Conservation (phyloP, 1,140 invertebrate species). For the Mizuhopecten yessoensis region DNA sequence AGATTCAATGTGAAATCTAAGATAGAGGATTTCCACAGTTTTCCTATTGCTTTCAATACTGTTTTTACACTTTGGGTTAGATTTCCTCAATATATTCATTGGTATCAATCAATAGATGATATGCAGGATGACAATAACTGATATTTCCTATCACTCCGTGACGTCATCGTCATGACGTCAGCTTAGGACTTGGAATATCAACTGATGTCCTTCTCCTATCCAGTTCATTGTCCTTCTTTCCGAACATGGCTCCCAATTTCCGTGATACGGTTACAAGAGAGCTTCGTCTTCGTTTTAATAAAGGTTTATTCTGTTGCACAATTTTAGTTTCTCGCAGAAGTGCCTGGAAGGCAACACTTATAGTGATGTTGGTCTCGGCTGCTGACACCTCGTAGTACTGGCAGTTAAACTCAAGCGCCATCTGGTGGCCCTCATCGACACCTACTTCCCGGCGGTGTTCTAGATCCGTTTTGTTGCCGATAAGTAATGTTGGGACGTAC, state of each 20-base stretch:
- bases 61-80: not conserved
- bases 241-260: constrained; percentile 78
- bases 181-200: constrained; percentile 49
- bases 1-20: not conserved
- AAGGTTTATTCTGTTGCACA: constrained; percentile 87
- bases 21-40: too few relatives aligned
- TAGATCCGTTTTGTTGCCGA: constrained; percentile 93
- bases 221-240: constrained; percentile 71
- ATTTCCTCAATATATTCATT: not conserved
- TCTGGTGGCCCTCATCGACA: constrained; percentile 91
- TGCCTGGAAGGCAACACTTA: constrained; percentile 91
- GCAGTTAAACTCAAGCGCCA: constrained; percentile 90
- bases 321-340: constrained; percentile 88
- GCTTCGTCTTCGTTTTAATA: constrained; percentile 89
- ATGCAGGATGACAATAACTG: not conserved
- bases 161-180: constrained; percentile 6
- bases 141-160: not conserved
- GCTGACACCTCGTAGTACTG: constrained; percentile 94
- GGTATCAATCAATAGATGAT: not conserved
- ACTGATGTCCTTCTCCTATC: constrained; percentile 60
- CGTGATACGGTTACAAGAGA: constrained; percentile 92
- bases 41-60: too few relatives aligned
- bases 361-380: constrained; percentile 91
- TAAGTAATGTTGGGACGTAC: constrained; percentile 87
- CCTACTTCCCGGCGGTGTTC: constrained; percentile 91